phyloP scores from a whole-genome alignment of 2,797 vertebrate genomes.

The Chaetodon trifasciatus region DNA sequence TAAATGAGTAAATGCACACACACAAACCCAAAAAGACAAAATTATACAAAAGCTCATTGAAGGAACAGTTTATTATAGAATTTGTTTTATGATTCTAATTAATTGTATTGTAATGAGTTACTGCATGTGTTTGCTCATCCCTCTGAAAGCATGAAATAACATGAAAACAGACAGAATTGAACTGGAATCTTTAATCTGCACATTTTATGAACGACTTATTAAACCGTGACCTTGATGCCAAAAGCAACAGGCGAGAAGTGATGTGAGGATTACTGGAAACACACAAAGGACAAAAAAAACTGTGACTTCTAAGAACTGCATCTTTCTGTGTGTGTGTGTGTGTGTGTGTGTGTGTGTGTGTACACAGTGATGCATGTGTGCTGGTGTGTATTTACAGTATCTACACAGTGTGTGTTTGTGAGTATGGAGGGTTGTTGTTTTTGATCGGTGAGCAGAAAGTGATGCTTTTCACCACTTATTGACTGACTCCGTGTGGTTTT shows the following conservation, averaged over 20 bases:
- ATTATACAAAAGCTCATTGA: too few relatives aligned
- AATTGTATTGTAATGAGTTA: too few relatives aligned
- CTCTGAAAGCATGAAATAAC: too few relatives aligned
- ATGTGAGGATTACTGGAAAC: constrained; percentile 43
- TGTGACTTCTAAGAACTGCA: constrained; percentile 58
- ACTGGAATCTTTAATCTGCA: background rate
- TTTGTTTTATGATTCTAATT: too few relatives aligned
- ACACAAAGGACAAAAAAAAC: constrained; percentile 4
- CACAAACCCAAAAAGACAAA: background rate
- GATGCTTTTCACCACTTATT: constrained; percentile 60
- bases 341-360: constrained; percentile 5
- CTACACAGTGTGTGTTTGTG: background rate
- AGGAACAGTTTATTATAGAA: too few relatives aligned
- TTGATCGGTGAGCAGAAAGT: constrained; percentile 58
- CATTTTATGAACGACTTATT: background rate
- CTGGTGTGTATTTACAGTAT: constrained; percentile 11
- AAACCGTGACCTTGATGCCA: background rate
- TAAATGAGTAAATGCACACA: background rate
- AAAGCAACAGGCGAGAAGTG: background rate
- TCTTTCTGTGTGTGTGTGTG: background rate
- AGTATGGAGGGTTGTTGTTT: constrained; percentile 51
- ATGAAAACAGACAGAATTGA: background rate
- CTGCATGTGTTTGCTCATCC: too few relatives aligned
- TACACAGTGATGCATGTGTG: background rate
- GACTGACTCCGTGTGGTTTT: constrained; percentile 65